Conservation (phyloP, 2,113 vertebrate species). For the Brachypteracias leptosomus region DNA sequence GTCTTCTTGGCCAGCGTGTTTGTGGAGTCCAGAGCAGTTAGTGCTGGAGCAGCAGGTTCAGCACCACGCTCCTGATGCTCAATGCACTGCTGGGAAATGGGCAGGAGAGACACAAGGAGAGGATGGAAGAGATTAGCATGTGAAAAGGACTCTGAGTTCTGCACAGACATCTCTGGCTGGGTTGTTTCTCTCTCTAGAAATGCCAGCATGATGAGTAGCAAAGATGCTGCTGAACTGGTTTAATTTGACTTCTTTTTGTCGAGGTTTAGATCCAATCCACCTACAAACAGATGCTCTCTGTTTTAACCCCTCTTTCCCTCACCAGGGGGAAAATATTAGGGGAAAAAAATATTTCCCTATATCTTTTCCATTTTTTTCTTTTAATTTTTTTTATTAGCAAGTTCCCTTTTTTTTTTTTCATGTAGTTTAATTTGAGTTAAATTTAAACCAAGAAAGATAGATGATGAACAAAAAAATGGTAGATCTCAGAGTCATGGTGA, state of each 20-base stretch:
- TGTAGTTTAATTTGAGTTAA: neutral
- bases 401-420: neutral
- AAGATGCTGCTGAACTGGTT: neutral
- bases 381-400: neutral
- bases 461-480: neutral
- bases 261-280: too few relatives aligned
- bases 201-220: neutral
- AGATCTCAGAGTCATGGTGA: neutral
- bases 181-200: neutral
- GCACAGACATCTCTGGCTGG: neutral
- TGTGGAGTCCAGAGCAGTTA: neutral
- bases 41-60: neutral
- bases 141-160: neutral
- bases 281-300: too few relatives aligned
- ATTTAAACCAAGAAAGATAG: neutral
- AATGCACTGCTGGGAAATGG: neutral
- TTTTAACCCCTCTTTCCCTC: too few relatives aligned
- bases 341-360: neutral
- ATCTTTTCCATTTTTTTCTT: neutral
- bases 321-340: too few relatives aligned
- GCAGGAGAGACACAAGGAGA: neutral
- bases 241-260: neutral
- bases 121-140: neutral
- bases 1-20: neutral
- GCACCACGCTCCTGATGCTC: neutral